Evolutionary conservation across 2,797 vertebrate genomes (phyloP).

Genomic region (Malurus splendens): DNA sequence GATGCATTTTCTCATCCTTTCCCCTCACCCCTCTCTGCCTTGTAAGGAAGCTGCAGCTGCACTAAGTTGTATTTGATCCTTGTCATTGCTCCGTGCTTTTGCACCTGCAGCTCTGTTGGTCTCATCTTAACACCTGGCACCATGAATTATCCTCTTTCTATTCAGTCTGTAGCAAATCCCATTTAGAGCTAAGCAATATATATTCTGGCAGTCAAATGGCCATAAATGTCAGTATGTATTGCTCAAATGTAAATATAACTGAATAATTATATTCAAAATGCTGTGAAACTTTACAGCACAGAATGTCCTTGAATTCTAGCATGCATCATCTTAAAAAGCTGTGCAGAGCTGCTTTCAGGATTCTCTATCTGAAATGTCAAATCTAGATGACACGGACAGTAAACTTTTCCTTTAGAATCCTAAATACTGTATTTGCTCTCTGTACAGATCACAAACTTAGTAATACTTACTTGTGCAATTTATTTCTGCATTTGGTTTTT

Average conservation of each 20-base stretch:
- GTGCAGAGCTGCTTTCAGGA: background rate
- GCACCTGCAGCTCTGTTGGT: slow-evolving; percentile 85
- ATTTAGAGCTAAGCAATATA: slow-evolving; percentile 43
- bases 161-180: slow-evolving; percentile 54
- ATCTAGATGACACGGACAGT: background rate
- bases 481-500: background rate
- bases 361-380: background rate
- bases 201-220: slow-evolving; percentile 52
- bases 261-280: slow-evolving; percentile 38
- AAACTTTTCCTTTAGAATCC: background rate
- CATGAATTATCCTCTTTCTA: slow-evolving; percentile 70
- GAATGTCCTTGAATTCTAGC: background rate
- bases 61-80: slow-evolving; percentile 69
- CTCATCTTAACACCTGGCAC: slow-evolving; percentile 76
- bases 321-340: background rate
- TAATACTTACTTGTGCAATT: background rate
- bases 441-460: background rate
- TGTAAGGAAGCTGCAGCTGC: slow-evolving; percentile 72
- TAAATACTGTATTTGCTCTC: background rate
- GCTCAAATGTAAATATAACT: slow-evolving; percentile 52
- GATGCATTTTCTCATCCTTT: slow-evolving; percentile 46
- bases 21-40: slow-evolving; percentile 37
- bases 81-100: slow-evolving; percentile 68
- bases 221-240: slow-evolving; percentile 55
- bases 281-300: slow-evolving; percentile 8